Percentiles rank a stretch among this genome's conserved stretches.
These are phyloP conservation scores for Syngnathus scovelli DNA, from an alignment of 2,113 vertebrate genomes.

Conservation along the genomic window DNA sequence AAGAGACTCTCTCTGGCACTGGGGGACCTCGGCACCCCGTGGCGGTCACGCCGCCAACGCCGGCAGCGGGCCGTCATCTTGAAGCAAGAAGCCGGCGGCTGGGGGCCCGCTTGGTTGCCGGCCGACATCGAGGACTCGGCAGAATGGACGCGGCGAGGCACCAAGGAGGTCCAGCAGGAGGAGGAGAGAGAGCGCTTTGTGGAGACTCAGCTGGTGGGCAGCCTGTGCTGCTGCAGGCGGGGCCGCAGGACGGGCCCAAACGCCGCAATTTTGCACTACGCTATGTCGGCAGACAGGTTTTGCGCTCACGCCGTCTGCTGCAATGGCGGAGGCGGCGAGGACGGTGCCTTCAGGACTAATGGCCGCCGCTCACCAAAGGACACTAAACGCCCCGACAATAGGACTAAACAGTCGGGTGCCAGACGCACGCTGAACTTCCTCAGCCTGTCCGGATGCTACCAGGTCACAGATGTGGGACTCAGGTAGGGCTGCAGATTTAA, in stretches of 20 bases:
- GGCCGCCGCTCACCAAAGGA: slow-evolving; percentile 45
- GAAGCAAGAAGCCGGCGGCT: slow-evolving; percentile 51
- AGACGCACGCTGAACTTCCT: slow-evolving; percentile 84
- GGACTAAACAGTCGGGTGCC: slow-evolving; percentile 70
- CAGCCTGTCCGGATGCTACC: slow-evolving; percentile 95
- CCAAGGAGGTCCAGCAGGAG: slow-evolving; percentile 25
- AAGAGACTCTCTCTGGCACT: slow-evolving; percentile 84
- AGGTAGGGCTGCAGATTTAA: slow-evolving; percentile 70
- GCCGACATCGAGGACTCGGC: slow-evolving; percentile 93
- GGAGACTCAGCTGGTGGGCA: slow-evolving; percentile 60
- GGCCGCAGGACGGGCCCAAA: slow-evolving; percentile 82
- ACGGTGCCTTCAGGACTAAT: slow-evolving; percentile 78
- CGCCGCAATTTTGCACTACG: slow-evolving; percentile 80
- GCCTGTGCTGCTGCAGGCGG: slow-evolving; percentile 74
- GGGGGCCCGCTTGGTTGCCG: slow-evolving; percentile 78
- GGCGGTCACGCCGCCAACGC: slow-evolving; percentile 41
- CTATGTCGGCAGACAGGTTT: slow-evolving; percentile 72
- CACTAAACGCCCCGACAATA: slow-evolving; percentile 66
- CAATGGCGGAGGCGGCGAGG: slow-evolving; percentile 50
- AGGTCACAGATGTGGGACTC: slow-evolving; percentile 90
- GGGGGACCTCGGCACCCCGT: slow-evolving; percentile 68
- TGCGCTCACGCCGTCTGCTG: slow-evolving; percentile 90
- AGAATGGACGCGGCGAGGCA: slow-evolving; percentile 79
- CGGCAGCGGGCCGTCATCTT: slow-evolving; percentile 64
- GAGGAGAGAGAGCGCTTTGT: slow-evolving; percentile 40